phyloP scores from a whole-genome alignment of 2,888 invertebrate genomes.

The Baccha elongata region DNA sequence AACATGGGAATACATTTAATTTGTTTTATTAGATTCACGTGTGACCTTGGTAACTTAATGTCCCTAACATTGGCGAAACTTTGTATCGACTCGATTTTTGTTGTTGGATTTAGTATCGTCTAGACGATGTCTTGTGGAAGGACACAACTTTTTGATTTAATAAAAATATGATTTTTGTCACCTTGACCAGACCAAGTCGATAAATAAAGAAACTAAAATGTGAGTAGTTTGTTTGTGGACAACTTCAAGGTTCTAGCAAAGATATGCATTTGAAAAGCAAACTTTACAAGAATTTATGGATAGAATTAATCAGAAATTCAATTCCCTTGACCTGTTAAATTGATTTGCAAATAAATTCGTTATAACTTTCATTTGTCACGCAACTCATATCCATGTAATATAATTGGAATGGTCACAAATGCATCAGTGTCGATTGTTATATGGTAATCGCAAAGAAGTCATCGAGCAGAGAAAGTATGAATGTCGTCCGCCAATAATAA shows the following conservation, averaged over 20 bases:
- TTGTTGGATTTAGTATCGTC: conserved; percentile 9
- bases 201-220: neutral
- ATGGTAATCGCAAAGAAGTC: neutral
- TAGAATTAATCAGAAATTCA: neutral
- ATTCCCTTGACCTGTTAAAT: neutral
- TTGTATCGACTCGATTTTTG: conserved; percentile 7
- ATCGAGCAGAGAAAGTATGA: neutral
- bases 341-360: neutral
- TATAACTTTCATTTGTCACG: neutral
- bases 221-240: neutral
- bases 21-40: conserved; percentile 19
- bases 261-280: neutral
- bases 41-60: conserved; percentile 65
- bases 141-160: conserved; percentile 3
- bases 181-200: conserved; percentile 1
- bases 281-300: neutral
- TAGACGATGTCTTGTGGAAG: conserved; percentile 24
- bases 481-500: too few species aligned
- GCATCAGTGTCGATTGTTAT: neutral
- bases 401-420: neutral
- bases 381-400: neutral
- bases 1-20: conserved; percentile 4
- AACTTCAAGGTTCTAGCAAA: neutral
- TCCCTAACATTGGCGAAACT: conserved; percentile 50
- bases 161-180: neutral